Evolutionary conservation across 2,888 invertebrate species (phyloP).

Genomic region (Scaptomyza reducta): DNA sequence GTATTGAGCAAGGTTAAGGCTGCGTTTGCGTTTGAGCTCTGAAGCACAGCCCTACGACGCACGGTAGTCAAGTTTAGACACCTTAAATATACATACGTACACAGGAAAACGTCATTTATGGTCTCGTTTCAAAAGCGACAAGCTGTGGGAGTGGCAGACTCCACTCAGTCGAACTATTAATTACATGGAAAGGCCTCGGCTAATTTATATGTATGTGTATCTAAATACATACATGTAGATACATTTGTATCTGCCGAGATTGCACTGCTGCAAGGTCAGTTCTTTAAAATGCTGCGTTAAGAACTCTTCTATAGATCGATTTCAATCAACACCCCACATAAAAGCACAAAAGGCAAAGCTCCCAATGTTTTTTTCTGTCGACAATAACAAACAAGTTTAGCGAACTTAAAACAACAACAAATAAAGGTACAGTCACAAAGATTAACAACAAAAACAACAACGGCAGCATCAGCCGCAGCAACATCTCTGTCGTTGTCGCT

Average conservation of each 20-base stretch:
- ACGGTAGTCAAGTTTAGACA: constrained; percentile 80
- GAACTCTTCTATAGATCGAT: constrained; percentile 58
- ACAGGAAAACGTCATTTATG: constrained; percentile 78
- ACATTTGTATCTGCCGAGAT: constrained; percentile 41
- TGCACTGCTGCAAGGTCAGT: constrained; percentile 67
- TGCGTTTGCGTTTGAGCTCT: constrained; percentile 48
- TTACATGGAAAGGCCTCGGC: constrained; percentile 56
- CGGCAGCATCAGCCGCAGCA: constrained; percentile 6
- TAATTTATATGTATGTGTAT: constrained; percentile 49
- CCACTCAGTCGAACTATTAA: constrained; percentile 55
- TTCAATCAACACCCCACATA: constrained; percentile 62
- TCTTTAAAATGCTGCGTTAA: constrained; percentile 17
- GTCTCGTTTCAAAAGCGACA: constrained; percentile 72
- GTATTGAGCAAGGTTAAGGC: constrained; percentile 76
- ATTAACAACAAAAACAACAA: constrained; percentile 65
- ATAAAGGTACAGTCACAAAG: constrained; percentile 73
- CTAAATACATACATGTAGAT: constrained; percentile 14
- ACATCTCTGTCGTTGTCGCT: constrained; percentile 16
- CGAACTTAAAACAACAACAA: constrained; percentile 66
- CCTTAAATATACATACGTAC: constrained; percentile 60
- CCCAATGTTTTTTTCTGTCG: constrained; percentile 10
- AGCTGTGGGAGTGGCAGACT: constrained; percentile 66
- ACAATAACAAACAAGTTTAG: constrained; percentile 64
- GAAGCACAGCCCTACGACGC: constrained; percentile 23
- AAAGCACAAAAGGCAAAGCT: constrained; percentile 36